Evolutionary conservation across 1,140 invertebrate genomes (phyloP), one percentile per base, ranked within the genome.

Genomic region (Bombus sylvicola): DNA sequence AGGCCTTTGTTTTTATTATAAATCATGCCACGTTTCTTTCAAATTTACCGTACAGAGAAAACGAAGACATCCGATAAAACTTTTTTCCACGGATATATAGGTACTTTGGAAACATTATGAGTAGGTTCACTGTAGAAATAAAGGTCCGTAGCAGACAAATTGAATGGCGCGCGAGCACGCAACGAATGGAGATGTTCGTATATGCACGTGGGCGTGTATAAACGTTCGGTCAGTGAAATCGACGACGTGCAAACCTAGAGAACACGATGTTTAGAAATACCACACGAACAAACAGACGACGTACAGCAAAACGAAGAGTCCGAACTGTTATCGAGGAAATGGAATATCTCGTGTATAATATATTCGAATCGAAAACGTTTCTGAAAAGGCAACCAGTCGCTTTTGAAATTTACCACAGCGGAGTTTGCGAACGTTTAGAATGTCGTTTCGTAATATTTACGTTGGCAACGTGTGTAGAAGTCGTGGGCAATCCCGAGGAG

Each of bases 171-270:
- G 37, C n/a, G 68, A 18, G 47, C 83, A 72, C 83, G 83, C 83
- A 84, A 84, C 76, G 76, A 72, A 71, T 47, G 83, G 76, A 84
- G 83, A 84, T 80, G 83, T 79, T 79, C 83, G 83, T 62, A 47
- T 18, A 66, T 62, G 59, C 25, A 62, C 83, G 83, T 84, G 68
- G 76, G 83, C 83, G 83, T 79, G 75, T n/a, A 37, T 41, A 72
- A 72, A 84, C 76, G 47, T 79, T 77, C 82, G n/a, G 22, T 18
- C 81, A 28, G 75, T 12, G 68, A 62, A 72, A 62, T 59, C 47
- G 75, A n/a, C 62, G 62, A 84, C n/a, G 83, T 37, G 76, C 47
- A 39, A 80, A 77, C 28, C 73, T 8, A 53, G 43, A 18, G 34
- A 28, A 83, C 31, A 64, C 66, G 43, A 10, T 62, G 83, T 47